Evolutionary conservation across 2,888 invertebrate genomes (phyloP).

Genomic region (Copidosoma aretas): DNA sequence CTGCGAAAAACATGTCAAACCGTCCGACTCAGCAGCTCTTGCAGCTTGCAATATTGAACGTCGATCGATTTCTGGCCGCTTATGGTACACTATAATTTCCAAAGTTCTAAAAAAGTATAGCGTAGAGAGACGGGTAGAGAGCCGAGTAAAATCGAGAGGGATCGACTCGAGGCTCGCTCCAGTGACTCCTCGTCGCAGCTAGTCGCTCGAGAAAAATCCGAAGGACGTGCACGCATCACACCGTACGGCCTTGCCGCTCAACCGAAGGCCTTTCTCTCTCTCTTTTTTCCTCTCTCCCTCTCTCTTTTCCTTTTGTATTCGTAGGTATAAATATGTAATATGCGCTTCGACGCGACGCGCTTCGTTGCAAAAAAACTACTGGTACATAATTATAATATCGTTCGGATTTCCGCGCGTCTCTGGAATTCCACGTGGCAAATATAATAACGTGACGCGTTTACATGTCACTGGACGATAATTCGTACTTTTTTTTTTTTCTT

Average conservation of each 20-base stretch:
- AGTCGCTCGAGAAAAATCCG: background rate
- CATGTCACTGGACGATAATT: background rate
- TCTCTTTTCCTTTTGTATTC: conserved; percentile 1
- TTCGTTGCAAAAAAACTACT: background rate
- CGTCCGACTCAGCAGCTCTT: too few relatives aligned
- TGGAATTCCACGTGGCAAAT: background rate
- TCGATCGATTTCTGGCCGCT: too few relatives aligned
- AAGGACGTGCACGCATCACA: conserved; percentile 22
- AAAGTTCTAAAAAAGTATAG: background rate
- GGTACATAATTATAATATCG: background rate
- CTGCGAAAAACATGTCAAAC: too few relatives aligned
- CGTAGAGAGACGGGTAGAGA: background rate
- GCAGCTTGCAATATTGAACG: too few relatives aligned
- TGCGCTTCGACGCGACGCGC: background rate
- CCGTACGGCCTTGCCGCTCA: conserved; percentile 23
- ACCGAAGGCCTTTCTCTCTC: conserved; percentile 17
- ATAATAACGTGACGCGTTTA: background rate
- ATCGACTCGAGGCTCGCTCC: background rate
- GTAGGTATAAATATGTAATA: background rate
- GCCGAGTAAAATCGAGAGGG: background rate
- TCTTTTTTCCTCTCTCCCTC: background rate
- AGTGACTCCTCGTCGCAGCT: background rate
- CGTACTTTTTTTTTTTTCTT: background rate
- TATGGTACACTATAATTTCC: too few relatives aligned
- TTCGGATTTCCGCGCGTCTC: background rate